These are phyloP conservation scores for Hemibagrus guttatus DNA, from an alignment of 2,797 vertebrate genomes.

Conservation along the genomic window DNA sequence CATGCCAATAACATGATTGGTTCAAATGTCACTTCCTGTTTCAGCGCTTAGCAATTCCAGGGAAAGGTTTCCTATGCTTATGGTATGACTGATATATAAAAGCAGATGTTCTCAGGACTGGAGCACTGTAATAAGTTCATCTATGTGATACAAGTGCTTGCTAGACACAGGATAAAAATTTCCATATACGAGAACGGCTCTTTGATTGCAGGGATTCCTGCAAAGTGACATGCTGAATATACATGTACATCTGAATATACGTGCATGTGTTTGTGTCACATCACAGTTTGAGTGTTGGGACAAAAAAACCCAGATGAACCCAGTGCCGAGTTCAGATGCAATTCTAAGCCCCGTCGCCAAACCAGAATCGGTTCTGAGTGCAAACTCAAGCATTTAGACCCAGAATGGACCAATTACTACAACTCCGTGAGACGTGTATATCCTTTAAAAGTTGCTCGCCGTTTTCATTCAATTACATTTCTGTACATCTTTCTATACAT, in stretches of 20 bases:
- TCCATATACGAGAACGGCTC: background rate
- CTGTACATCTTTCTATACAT: background rate
- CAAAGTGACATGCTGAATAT: background rate
- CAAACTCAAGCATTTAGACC: background rate
- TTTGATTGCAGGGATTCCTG: background rate
- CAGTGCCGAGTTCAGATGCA: background rate
- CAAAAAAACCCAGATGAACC: background rate
- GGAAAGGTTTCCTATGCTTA: background rate
- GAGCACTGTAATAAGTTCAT: background rate
- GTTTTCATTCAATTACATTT: background rate
- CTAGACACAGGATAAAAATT: background rate
- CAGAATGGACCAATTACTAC: background rate
- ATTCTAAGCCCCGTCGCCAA: background rate
- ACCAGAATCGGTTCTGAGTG: background rate
- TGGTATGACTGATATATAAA: background rate
- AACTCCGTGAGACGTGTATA: background rate
- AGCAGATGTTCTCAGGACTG: background rate
- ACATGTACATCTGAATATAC: background rate
- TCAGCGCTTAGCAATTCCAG: background rate
- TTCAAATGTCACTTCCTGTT: background rate
- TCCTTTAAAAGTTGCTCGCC: constrained; percentile 1
- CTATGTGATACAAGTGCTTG: background rate
- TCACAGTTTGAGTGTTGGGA: background rate
- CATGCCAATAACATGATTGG: background rate
- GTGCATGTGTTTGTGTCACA: too few species aligned